Conservation (phyloP, 2,113 vertebrate genomes). For the Dolichotis patagonum region DNA sequence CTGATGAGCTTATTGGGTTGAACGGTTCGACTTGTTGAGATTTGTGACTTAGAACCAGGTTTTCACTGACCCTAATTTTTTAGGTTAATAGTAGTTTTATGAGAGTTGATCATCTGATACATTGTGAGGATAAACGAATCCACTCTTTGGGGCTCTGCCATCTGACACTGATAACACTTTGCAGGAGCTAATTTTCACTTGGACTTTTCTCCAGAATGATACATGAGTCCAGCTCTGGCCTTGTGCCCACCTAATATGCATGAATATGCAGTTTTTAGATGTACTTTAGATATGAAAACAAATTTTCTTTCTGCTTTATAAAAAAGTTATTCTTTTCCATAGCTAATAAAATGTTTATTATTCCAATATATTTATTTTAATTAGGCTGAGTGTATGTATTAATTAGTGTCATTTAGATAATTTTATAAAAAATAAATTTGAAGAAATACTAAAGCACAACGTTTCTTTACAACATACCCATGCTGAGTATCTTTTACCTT, state of each 20-base stretch:
- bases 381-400: not conserved
- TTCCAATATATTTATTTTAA: not conserved
- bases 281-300: not conserved
- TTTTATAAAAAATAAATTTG: slow-evolving; percentile 22
- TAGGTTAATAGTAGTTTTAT: slow-evolving; percentile 27
- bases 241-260: not conserved
- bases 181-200: not conserved
- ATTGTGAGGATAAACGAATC: not conserved
- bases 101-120: slow-evolving; percentile 28
- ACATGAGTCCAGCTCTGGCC: not conserved
- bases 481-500: not conserved
- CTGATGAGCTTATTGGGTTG: slow-evolving; percentile 14
- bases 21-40: slow-evolving; percentile 43
- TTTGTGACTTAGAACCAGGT: slow-evolving; percentile 9
- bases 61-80: not conserved
- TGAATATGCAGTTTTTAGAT: not conserved
- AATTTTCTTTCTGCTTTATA: slow-evolving; percentile 32
- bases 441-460: not conserved
- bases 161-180: not conserved
- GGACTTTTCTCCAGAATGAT: slow-evolving; percentile 5
- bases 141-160: not conserved
- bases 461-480: not conserved
- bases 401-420: not conserved
- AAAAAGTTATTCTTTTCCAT: slow-evolving; percentile 9
- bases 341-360: slow-evolving; percentile 30